These are phyloP conservation scores for Daboia siamensis DNA, from an alignment of 2,113 vertebrate species.

Conservation along the genomic window DNA sequence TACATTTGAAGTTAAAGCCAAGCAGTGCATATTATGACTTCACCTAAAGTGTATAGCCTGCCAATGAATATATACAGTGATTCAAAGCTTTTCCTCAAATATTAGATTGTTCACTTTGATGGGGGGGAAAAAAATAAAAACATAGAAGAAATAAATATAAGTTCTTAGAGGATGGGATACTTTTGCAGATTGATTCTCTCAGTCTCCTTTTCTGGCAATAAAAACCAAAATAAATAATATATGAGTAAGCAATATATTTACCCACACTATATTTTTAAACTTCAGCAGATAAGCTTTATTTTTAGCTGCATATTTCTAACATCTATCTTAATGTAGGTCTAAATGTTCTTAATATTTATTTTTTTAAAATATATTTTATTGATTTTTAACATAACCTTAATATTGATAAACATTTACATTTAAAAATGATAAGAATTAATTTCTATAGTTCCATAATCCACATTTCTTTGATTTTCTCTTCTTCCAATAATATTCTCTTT, in stretches of 20 bases:
- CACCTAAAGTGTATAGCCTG: background rate
- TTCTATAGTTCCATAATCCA: too few species aligned
- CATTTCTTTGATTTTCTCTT: too few species aligned
- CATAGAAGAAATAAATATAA: background rate
- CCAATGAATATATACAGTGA: background rate
- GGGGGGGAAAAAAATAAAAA: background rate
- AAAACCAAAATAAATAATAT: background rate
- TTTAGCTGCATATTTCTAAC: background rate
- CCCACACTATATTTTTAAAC: background rate
- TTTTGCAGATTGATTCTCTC: background rate
- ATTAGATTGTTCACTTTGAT: background rate
- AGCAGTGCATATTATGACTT: background rate
- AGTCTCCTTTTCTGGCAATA: background rate
- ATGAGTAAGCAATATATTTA: background rate
- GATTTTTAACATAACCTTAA: too few species aligned
- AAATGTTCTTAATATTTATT: too few species aligned
- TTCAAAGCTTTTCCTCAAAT: background rate
- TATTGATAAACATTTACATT: too few species aligned
- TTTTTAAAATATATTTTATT: too few species aligned
- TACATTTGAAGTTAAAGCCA: background rate
- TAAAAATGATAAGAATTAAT: too few species aligned
- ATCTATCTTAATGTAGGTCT: background rate
- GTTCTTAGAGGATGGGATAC: background rate
- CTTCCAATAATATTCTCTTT: too few species aligned
- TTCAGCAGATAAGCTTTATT: background rate